Base-by-base conservation (phyloP, 2,113 vertebrate genomes). In the Pelmatolapia mariae region DNA sequence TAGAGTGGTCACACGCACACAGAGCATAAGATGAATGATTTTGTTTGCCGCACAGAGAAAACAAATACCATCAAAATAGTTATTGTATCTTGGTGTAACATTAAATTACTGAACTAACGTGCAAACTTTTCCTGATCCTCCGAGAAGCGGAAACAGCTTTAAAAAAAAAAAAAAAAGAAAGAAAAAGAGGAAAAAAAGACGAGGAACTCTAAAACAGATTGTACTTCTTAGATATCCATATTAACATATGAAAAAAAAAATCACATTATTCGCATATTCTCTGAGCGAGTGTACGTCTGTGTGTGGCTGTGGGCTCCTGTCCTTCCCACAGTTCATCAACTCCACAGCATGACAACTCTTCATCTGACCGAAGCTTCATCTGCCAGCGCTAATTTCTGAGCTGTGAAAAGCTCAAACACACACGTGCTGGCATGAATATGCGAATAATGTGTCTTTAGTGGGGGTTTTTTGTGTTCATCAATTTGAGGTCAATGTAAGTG, bases 301-400 rank as follows among this genome's bases (percentile, higher is more conserved):
- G 89, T 91, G 97, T 97, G 96, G 97, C 97, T 97, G 94, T 97
- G 95, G 97, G 97, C 97, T 98, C 97, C 97, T 97, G 97, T 98
- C 97, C 98, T 97, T 97, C 97, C 97, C 97, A 98, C 98, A 98
- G 98, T 98, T 99, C 98, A 99, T 99, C 98, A 99, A 98, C 98
- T 98, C 98, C 98, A 96, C 98, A 99, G 98, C 98, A 97, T 97
- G 98, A 96, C 95, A 90, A 89, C 88, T 82, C 90, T 89, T 96
- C 94, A 96, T 97, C 97, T 97, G 97, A 97, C 97, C 97, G 97
- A 97, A 97, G 96, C 97, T 97, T 98, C 97, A 98, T 98, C 98
- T 98, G 97, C 97, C 97, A 87, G 82, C 6, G 85, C 94, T 95
- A 94, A 96, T 96, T 96, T 94, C 91, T 95, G 91, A 91, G 95